phyloP scores from a whole-genome alignment of 2,797 vertebrate species.

The Pipistrellus kuhlii region DNA sequence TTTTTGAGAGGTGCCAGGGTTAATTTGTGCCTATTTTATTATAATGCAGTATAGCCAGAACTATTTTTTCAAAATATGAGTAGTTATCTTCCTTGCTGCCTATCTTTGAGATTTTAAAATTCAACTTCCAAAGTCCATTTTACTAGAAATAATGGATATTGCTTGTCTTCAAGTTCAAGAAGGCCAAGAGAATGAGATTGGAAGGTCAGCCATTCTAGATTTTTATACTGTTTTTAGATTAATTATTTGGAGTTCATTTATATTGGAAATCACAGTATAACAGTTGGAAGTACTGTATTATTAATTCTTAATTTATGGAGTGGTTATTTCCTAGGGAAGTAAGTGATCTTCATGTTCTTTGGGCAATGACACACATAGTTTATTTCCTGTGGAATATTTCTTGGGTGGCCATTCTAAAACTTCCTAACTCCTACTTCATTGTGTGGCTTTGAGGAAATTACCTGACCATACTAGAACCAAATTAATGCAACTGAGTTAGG shows the following conservation, averaged over 20 bases:
- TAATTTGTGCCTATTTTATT: slow-evolving; percentile 26
- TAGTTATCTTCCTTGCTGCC: background rate
- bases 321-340: slow-evolving; percentile 47
- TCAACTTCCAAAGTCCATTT: background rate
- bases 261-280: background rate
- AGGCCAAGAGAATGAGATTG: slow-evolving; percentile 19
- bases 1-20: background rate
- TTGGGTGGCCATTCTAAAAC: slow-evolving; percentile 26
- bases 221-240: slow-evolving; percentile 46
- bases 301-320: slow-evolving; percentile 65
- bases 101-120: slow-evolving; percentile 52
- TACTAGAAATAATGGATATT: slow-evolving; percentile 37
- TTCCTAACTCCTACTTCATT: slow-evolving; percentile 45
- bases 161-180: slow-evolving; percentile 45
- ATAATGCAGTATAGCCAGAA: background rate
- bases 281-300: background rate
- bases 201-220: slow-evolving; percentile 1
- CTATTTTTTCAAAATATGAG: slow-evolving; percentile 54
- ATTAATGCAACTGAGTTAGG: slow-evolving; percentile 19
- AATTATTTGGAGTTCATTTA: slow-evolving; percentile 33
- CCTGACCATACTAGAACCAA: background rate
- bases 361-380: slow-evolving; percentile 3
- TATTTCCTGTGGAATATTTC: slow-evolving; percentile 56
- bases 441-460: slow-evolving; percentile 57
- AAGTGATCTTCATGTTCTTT: slow-evolving; percentile 44